A percentile compares a stretch with the other conserved stretches of the same genome.
Conservation (phyloP, 2,797 vertebrate genomes). For the Fistularia tabacaria region DNA sequence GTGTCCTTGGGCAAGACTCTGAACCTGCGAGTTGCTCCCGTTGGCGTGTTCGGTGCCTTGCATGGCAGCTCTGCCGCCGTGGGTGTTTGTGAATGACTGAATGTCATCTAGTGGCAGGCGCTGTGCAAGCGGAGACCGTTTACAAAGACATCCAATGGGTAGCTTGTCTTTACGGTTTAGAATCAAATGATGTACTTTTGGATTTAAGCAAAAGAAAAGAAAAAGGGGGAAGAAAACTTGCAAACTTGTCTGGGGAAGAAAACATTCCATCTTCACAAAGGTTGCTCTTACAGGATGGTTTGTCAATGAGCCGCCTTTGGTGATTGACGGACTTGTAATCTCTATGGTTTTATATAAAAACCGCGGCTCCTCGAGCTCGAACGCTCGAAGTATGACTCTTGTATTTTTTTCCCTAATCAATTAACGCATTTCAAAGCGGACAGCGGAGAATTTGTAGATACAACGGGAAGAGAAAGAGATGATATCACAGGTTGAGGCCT, state of each 20-base stretch:
- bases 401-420: constrained; percentile 38
- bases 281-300: constrained; percentile 14
- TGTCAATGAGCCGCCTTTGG: constrained; percentile 24
- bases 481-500: constrained; percentile 58
- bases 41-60: no score
- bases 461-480: constrained; percentile 59
- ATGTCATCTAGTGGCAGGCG: no score
- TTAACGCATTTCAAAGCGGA: constrained; percentile 44
- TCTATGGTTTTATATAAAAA: constrained; percentile 16
- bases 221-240: no score
- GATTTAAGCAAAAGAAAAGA: constrained; percentile 16
- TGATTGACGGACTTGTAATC: constrained; percentile 34
- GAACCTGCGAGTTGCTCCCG: no score
- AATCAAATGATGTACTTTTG: constrained; percentile 18
- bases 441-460: constrained; percentile 31
- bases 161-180: constrained; percentile 1
- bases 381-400: constrained; percentile 7
- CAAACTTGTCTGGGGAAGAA: no score
- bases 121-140: no score
- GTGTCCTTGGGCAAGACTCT: no score
- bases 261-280: no score
- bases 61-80: no score
- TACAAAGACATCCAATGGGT: constrained; percentile 7
- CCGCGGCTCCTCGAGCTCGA: constrained; percentile 11
- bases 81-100: no score